Evolutionary conservation across 2,113 vertebrate species (phyloP), one percentile per base, ranked within the genome.

Genomic region (Tachuris rubrigastra): DNA sequence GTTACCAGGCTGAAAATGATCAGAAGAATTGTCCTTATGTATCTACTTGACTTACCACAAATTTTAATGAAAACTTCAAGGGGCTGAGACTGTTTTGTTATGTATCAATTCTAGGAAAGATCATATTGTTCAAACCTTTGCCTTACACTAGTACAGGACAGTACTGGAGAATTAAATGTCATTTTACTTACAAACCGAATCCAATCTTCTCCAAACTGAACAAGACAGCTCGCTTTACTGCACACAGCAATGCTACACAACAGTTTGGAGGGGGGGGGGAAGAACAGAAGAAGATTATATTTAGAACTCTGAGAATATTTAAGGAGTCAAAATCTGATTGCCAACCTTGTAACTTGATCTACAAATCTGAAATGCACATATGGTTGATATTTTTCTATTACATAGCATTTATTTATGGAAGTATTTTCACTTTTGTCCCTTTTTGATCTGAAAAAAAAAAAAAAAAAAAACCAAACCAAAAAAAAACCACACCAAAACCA

Each of bases 371-470:
- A 95, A 92, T 63, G 39, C 68, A 77, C 60, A 84, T 65, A 92
- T 68, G 73, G 63, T 80, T 86, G 71, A 86, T 92, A 74, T 74
- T 92, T 93, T 95, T 75, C 94, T 89, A 84, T 94, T 91, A 89
- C 42, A 63, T 79, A 75, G 87, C 12, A 63, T 90, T 84, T 87
- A 81, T 92, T 92, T 89, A 60, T 93, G 86, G 76, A 90, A 75
- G 24, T 74, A 39, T 89, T 93, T 89, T 92, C 86, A 67, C 60
- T 94, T 93, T 86, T 85, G 76, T 93, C 65, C 80, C 44, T 78
- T 95, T 93, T 90, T 77, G 41, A 72, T 85, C 60, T 85, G 80
- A 78, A 92, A n/a, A n/a, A n/a, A n/a, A 77, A 92, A 42, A 71
- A 77, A 92, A 55, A 71, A 89, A 75, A 27, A 18, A 59, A 15